These are phyloP conservation scores for Zaprionus africanus DNA, from an alignment of 1,140 invertebrate genomes.

Conservation along the genomic window DNA sequence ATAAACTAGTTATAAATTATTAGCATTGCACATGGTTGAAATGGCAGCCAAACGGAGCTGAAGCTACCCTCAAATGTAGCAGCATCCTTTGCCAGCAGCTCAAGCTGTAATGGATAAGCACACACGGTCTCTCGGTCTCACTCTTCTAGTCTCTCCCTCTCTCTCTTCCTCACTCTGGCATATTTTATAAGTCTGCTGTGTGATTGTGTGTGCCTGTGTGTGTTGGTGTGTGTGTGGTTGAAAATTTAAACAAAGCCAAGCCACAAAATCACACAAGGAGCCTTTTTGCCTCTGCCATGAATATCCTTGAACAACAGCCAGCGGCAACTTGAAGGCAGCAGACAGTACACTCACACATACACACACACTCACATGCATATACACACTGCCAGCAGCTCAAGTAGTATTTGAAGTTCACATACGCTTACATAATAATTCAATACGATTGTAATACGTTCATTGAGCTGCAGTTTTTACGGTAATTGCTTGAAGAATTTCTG, in stretches of 20 bases:
- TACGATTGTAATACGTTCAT: not conserved
- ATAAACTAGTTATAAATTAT: conserved; percentile 82
- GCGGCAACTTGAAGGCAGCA: conserved; percentile 6
- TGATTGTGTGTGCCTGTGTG: conserved; percentile 42
- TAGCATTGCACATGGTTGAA: conserved; percentile 59
- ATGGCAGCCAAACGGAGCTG: conserved; percentile 56
- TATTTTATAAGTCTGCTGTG: conserved; percentile 68
- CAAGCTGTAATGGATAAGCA: conserved; percentile 67
- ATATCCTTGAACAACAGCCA: conserved; percentile 41
- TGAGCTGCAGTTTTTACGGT: not conserved
- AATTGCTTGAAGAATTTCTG: conserved; percentile 8
- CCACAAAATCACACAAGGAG: conserved; percentile 52
- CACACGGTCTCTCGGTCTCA: not conserved
- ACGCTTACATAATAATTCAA: conserved; percentile 16
- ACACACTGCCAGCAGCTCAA: not conserved
- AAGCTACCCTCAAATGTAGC: conserved; percentile 11
- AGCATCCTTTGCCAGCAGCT: conserved; percentile 44
- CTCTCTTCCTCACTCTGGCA: conserved; percentile 26
- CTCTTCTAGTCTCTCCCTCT: not conserved
- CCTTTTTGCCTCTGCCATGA: conserved; percentile 34
- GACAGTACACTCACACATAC: conserved; percentile 5
- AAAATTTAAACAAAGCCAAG: conserved; percentile 74
- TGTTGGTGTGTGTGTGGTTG: conserved; percentile 45
- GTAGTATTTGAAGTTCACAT: conserved; percentile 26
- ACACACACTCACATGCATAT: not conserved